A percentile compares a stretch with the other conserved stretches of the same genome.
phyloP scores from a whole-genome alignment of 2,888 invertebrate species.

The Agriopis aurantiaria region DNA sequence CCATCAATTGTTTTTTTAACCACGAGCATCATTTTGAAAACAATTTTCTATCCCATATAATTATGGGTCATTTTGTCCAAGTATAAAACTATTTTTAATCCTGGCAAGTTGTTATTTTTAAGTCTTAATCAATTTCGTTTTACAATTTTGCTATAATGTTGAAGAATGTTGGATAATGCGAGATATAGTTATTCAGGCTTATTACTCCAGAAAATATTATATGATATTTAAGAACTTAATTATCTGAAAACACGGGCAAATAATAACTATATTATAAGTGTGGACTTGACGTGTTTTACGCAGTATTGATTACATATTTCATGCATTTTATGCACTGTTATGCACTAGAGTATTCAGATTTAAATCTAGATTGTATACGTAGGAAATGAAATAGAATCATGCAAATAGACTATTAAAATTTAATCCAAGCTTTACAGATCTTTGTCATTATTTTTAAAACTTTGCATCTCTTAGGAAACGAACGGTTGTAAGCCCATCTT shows the following conservation, averaged over 20 bases:
- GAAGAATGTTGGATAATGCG: slow-evolving; percentile 24
- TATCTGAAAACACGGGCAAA: not conserved
- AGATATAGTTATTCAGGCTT: slow-evolving; percentile 37
- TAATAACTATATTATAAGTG: too few species aligned
- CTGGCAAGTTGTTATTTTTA: slow-evolving; percentile 42
- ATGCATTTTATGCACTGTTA: too few species aligned
- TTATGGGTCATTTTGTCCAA: slow-evolving; percentile 80
- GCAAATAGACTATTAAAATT: too few species aligned
- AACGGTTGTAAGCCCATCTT: slow-evolving; percentile 6
- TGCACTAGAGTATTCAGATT: too few species aligned
- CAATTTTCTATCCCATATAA: slow-evolving; percentile 84
- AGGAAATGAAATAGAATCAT: too few species aligned
- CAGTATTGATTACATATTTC: too few species aligned
- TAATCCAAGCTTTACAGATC: not conserved
- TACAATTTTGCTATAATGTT: slow-evolving; percentile 29
- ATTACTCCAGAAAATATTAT: slow-evolving; percentile 15
- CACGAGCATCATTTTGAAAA: slow-evolving; percentile 74
- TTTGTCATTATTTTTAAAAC: not conserved
- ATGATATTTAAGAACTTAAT: not conserved
- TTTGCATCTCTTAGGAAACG: slow-evolving; percentile 19
- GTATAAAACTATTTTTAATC: slow-evolving; percentile 82
- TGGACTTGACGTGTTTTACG: too few species aligned
- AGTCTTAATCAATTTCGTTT: slow-evolving; percentile 32
- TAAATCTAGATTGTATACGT: too few species aligned
- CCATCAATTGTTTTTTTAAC: slow-evolving; percentile 73